Conservation (phyloP, 2,113 vertebrate genomes). For the Trochalopteron elliotii region DNA sequence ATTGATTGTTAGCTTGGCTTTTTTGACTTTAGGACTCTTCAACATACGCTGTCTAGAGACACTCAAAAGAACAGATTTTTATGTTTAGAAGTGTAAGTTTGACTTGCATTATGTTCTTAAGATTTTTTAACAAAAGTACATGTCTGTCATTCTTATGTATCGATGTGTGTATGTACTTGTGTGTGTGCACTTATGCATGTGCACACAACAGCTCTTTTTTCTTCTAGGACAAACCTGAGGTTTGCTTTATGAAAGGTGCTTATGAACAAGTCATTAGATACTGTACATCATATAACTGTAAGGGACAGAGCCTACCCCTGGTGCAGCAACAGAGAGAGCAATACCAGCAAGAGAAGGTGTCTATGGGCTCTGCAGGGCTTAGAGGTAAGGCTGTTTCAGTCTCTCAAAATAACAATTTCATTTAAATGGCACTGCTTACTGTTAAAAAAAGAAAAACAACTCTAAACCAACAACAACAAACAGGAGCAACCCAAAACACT, state of each 20-base stretch:
- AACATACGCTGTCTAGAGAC: neutral
- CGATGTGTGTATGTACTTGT: neutral
- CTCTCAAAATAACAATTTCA: neutral
- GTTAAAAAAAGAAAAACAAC: neutral
- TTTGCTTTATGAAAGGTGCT: slow-evolving; percentile 94
- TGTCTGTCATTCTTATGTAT: neutral
- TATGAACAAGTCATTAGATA: slow-evolving; percentile 92
- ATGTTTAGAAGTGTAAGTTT: neutral
- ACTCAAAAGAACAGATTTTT: neutral
- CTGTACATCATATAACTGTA: slow-evolving; percentile 87
- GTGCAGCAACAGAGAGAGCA: slow-evolving; percentile 88
- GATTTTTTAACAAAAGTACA: neutral
- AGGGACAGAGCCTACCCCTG: slow-evolving; percentile 79
- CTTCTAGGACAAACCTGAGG: slow-evolving; percentile 84
- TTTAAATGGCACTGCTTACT: neutral
- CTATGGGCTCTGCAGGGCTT: slow-evolving; percentile 91
- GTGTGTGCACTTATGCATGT: neutral
- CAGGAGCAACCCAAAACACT: neutral
- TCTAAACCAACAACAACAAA: neutral
- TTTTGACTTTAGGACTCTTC: neutral
- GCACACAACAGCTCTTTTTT: neutral
- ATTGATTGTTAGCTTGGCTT: neutral
- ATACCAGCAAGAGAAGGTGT: slow-evolving; percentile 91
- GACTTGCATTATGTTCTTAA: neutral
- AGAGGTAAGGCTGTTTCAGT: slow-evolving; percentile 78